phyloP scores from a whole-genome alignment of 2,888 invertebrate species.

The Torymus tubicola region DNA sequence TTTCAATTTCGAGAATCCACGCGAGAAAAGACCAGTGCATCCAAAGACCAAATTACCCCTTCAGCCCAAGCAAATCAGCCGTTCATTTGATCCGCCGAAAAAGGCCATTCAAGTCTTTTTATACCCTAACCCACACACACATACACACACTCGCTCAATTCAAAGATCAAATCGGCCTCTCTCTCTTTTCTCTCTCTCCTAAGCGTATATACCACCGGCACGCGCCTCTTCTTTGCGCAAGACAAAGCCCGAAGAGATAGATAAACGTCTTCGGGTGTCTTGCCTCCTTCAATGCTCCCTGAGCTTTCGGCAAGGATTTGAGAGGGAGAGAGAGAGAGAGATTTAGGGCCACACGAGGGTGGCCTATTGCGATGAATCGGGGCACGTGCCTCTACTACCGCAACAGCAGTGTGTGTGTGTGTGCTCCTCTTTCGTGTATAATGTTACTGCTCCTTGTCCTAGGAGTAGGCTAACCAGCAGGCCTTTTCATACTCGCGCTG shows the following conservation, averaged over 20 bases:
- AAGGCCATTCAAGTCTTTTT: conserved; percentile 33
- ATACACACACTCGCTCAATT: conserved; percentile 18
- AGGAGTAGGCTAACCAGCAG: conserved; percentile 37
- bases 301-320: conserved; percentile 25
- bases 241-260: background rate
- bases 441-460: conserved; percentile 50
- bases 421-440: conserved; percentile 42
- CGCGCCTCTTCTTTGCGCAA: background rate
- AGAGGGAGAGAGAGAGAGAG: background rate
- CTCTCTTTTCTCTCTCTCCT: background rate
- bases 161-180: conserved; percentile 22
- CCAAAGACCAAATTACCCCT: conserved; percentile 13
- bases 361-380: conserved; percentile 57
- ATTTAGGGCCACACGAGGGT: conserved; percentile 52
- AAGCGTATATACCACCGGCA: background rate
- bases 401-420: background rate
- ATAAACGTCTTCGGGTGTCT: conserved; percentile 25
- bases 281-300: conserved; percentile 1
- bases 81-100: conserved; percentile 27
- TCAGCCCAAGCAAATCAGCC: background rate
- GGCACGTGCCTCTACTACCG: conserved; percentile 70
- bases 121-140: too few relatives aligned
- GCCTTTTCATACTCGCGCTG: conserved; percentile 14
- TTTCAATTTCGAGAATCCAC: too few relatives aligned
- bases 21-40: too few relatives aligned